Evolutionary conservation across 2,113 vertebrate genomes (phyloP).

Genomic region (Poeciliopsis prolifica): DNA sequence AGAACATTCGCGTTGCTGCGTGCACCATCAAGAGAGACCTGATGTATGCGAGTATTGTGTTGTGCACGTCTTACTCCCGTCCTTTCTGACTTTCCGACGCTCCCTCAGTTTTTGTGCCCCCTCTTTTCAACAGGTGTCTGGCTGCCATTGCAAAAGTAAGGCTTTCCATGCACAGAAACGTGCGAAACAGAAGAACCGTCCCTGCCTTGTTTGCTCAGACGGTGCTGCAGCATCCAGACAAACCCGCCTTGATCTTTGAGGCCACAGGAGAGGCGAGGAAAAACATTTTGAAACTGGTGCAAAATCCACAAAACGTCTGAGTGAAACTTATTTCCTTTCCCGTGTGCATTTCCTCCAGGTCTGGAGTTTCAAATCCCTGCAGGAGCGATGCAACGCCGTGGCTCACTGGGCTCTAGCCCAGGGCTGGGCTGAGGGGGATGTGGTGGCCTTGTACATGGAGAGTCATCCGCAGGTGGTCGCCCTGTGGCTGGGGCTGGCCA

Average conservation of each 20-base stretch:
- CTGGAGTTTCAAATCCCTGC: slow-evolving; percentile 85
- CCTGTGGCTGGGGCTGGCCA: slow-evolving; percentile 90
- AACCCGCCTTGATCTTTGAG: slow-evolving; percentile 84
- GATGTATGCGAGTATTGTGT: slow-evolving; percentile 78
- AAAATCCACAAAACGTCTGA: not conserved
- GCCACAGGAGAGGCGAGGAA: slow-evolving; percentile 75
- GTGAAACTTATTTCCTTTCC: not conserved
- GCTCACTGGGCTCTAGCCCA: slow-evolving; percentile 79
- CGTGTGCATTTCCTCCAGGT: slow-evolving; percentile 37
- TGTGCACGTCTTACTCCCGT: not conserved
- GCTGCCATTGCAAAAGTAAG: slow-evolving; percentile 81
- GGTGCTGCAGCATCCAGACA: slow-evolving; percentile 77
- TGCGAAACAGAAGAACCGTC: slow-evolving; percentile 73
- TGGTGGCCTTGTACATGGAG: slow-evolving; percentile 88
- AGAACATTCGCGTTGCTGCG: slow-evolving; percentile 78
- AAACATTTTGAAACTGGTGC: not conserved
- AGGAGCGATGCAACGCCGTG: slow-evolving; percentile 81
- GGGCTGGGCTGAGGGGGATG: slow-evolving; percentile 81
- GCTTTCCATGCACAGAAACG: slow-evolving; percentile 70
- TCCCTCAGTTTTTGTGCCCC: not conserved
- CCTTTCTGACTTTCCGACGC: not conserved
- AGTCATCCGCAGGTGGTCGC: slow-evolving; percentile 83
- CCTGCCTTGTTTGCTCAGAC: slow-evolving; percentile 81
- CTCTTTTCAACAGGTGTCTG: slow-evolving; percentile 75
- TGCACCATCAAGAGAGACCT: slow-evolving; percentile 84